Base-by-base conservation (phyloP, 2,888 invertebrate species). In the Didymodactylos carnosus region DNA sequence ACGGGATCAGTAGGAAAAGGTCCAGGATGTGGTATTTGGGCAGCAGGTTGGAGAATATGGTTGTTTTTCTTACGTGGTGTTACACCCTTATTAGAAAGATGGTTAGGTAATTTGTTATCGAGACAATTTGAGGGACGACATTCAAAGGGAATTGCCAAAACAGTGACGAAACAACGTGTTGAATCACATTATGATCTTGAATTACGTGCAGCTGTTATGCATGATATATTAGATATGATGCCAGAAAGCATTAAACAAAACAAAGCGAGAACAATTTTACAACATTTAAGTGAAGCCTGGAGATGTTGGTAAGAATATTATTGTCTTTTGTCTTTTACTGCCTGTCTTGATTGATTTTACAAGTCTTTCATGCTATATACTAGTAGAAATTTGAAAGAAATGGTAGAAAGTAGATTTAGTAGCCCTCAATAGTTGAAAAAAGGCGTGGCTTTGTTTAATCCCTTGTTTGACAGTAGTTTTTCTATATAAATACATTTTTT, bases 171-270 rank as follows among this genome's bases (percentile, higher is more conserved):
- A 82, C 98, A 99, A 84, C 88, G 98, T 79, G 98, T 99, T 0
- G 98, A 99, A 82, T 94, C 94, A 69, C 98, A 99, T 86, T 99
- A 97, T 85, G 98, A 99, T 87, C 86, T 99, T 78, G 98, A 99
- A 84, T 85, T 99, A 80, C 88, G 98, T 78, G 95, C 95, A 23
- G 95, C 95, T 0, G 97, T 86, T 78, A 88, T 88, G 88, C 88
- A 88, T 80, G 98, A 99, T 81, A 99, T 99, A 78, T 90, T 99
- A n/a, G 98, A 99, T 81, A 99, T 99, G 98, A 99, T 99, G 98
- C 98, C 98, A 0, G 98, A 98, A 84, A 98, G 98, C 77, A 98
- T 99, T 82, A 99, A 99, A 82, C 98, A 98, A 84, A 98, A 98
- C 85, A 99, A 99, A 84, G 98, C 98, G 0, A 88, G 97, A 78